Conservation (phyloP, 2,888 invertebrate genomes). For the Notocelia uddmanniana region DNA sequence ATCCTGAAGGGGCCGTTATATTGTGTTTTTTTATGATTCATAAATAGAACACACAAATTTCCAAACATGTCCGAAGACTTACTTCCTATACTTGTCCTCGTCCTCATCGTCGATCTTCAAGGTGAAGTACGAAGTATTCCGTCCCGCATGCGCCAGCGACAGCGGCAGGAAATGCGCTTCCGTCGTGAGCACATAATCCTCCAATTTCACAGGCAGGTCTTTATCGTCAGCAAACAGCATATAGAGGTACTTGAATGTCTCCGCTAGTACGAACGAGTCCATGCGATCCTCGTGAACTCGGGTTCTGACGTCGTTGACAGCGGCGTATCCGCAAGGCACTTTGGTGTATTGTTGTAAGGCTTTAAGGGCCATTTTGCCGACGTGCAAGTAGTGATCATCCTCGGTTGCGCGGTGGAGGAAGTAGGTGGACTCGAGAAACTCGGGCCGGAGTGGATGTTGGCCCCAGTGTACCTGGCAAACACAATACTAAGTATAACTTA, state of each 20-base stretch:
- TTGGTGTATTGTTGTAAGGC: conserved; percentile 95
- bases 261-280: conserved; percentile 99
- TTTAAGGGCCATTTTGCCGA: conserved; percentile 94
- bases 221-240: conserved; percentile 95
- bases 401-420: conserved; percentile 98
- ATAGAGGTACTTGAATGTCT: conserved; percentile 99
- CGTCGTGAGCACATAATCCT: conserved; percentile 95
- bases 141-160: conserved; percentile 89
- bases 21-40: too few species aligned
- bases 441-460: conserved; percentile 98
- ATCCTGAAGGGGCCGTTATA: too few species aligned
- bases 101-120: conserved; percentile 80
- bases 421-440: conserved; percentile 99
- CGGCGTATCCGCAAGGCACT: conserved; percentile 98
- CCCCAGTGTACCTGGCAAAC: conserved; percentile 96
- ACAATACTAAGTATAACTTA: too few species aligned
- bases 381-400: conserved; percentile 97
- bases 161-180: conserved; percentile 98
- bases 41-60: too few species aligned
- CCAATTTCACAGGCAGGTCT: conserved; percentile 92
- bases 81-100: conserved; percentile 77
- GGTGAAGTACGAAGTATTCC: conserved; percentile 77
- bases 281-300: conserved; percentile 97
- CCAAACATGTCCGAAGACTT: conserved; percentile 51
- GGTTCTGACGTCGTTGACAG: conserved; percentile 97